Conservation (phyloP, 2,888 invertebrate species). For the Sminthurides aquaticus region DNA sequence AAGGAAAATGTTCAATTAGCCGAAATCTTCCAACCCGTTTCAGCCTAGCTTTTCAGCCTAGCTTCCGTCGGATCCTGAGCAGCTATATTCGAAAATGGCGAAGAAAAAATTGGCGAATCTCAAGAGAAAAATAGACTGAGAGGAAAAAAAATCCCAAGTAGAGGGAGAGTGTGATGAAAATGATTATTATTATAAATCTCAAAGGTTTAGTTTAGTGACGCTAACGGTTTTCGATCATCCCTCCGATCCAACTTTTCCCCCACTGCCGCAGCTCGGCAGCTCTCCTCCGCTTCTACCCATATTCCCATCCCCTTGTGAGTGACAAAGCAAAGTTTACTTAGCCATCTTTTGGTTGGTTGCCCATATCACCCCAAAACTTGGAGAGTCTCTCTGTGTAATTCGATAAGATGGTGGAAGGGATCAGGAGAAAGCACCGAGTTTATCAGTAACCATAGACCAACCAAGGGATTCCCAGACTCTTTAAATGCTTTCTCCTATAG, state of each 20-base stretch:
- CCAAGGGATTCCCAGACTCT: too few species aligned
- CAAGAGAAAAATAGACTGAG: background rate
- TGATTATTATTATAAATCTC: background rate
- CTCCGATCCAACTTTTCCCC: too few species aligned
- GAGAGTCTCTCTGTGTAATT: background rate
- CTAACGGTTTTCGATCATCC: background rate
- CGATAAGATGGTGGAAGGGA: background rate
- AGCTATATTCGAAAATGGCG: background rate
- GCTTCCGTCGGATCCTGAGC: background rate
- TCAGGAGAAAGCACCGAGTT: background rate
- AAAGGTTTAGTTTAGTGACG: background rate
- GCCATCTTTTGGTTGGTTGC: constrained; percentile 15
- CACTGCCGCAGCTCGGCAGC: too few species aligned
- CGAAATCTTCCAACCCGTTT: background rate
- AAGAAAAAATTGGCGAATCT: background rate
- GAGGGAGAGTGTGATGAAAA: constrained; percentile 2
- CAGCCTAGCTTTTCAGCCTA: too few species aligned
- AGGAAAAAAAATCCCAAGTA: background rate
- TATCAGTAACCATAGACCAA: too few species aligned
- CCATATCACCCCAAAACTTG: constrained; percentile 12
- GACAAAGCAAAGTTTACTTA: background rate
- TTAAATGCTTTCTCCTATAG: too few species aligned
- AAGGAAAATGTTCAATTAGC: background rate
- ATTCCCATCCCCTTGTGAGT: background rate
- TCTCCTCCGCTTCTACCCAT: background rate